Percentiles rank a stretch among this genome's conserved stretches.
These are phyloP conservation scores for Paralichthys olivaceus DNA, from an alignment of 2,113 vertebrate genomes.

Conservation along the genomic window DNA sequence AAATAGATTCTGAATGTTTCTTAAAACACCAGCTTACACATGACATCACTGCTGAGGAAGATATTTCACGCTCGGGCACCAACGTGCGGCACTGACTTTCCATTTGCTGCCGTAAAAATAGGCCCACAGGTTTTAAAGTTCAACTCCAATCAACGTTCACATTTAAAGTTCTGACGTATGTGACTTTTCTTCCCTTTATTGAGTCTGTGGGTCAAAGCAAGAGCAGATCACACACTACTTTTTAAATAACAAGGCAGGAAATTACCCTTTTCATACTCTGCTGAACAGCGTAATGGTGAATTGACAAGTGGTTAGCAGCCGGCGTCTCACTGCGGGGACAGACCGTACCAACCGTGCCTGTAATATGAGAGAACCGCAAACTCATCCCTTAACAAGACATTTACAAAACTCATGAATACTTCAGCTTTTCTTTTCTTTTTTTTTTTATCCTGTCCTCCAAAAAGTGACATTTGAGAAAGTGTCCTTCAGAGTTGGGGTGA, in stretches of 20 bases:
- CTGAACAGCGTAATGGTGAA: too few relatives aligned
- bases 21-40: too few relatives aligned
- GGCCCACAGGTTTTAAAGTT: too few relatives aligned
- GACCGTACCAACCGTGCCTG: too few relatives aligned
- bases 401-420: background rate
- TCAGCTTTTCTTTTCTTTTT: too few relatives aligned
- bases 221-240: slow-evolving; percentile 37
- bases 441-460: background rate
- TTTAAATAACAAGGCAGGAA: slow-evolving; percentile 58
- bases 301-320: too few relatives aligned
- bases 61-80: too few relatives aligned
- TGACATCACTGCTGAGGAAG: too few relatives aligned
- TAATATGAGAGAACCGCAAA: background rate
- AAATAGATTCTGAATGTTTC: too few relatives aligned
- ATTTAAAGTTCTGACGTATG: slow-evolving; percentile 20
- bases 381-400: background rate
- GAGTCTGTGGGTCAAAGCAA: slow-evolving; percentile 16
- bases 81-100: too few relatives aligned
- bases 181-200: background rate
- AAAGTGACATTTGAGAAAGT: slow-evolving; percentile 12
- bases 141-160: slow-evolving; percentile 32
- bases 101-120: too few relatives aligned
- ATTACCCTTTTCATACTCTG: slow-evolving; percentile 31
- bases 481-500: slow-evolving; percentile 19
- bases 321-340: too few relatives aligned